These are phyloP conservation scores for Cyanistes caeruleus DNA, from an alignment of 2,113 vertebrate species.

Conservation along the genomic window DNA sequence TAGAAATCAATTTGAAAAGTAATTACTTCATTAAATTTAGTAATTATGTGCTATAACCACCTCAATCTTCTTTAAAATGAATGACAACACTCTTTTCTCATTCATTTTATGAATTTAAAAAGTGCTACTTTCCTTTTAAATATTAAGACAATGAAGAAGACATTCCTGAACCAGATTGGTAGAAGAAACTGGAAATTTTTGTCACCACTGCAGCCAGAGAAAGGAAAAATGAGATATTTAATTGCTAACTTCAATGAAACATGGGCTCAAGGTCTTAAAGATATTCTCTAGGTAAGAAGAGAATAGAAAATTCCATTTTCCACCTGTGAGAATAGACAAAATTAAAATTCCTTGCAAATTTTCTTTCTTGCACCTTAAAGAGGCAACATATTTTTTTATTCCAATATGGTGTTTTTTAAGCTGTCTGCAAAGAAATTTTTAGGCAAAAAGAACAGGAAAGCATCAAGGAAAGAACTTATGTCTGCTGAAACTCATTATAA, in stretches of 20 bases:
- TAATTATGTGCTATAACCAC: background rate
- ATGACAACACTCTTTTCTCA: background rate
- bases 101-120: background rate
- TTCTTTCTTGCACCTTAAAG: background rate
- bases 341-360: background rate
- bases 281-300: background rate
- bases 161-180: background rate
- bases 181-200: background rate
- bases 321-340: background rate
- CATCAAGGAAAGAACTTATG: background rate
- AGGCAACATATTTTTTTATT: background rate
- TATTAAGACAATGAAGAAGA: background rate
- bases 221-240: background rate
- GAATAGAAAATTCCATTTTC: too few species aligned
- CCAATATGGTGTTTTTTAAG: background rate
- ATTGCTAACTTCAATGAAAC: background rate
- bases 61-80: conserved; percentile 16
- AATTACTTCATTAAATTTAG: conserved; percentile 24
- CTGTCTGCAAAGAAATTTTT: background rate
- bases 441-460: background rate
- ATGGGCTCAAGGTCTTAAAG: background rate
- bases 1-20: conserved; percentile 21
- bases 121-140: background rate
- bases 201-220: background rate
- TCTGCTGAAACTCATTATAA: background rate